Evolutionary conservation across 2,888 invertebrate species (phyloP), one percentile per base, ranked within the genome.

Genomic region (Zhuqinia jingwanae): DNA sequence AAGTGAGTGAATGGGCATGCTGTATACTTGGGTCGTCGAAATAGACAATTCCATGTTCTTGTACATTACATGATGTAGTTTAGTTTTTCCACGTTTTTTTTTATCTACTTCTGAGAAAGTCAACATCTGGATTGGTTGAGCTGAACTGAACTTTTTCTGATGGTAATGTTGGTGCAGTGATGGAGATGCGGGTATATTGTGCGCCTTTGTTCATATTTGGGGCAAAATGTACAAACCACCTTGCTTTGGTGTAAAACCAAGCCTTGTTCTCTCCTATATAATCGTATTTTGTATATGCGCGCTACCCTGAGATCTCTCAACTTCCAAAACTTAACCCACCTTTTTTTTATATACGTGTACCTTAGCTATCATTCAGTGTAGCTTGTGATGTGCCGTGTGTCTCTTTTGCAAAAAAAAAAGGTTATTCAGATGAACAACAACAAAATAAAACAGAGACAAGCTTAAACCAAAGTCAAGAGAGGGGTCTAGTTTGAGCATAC

Each of bases 81-180:
- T 36, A 36, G 5, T 75, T 70, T 58, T 68, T 6, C 56, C 36
- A 25, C 63, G 1, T 17, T 47, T 17, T n/a, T n/a, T 73, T 60
- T 22, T 22, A 53, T 47, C 50, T 79, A 36, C 22, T 70, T 68
- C 68, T 87, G 87, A 87, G 87, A 87, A 87, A 87, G 87, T 87
- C 87, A 87, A 87, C 87, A 87, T 81, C 87, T 87, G 87, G 87
- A 87, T 87, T 87, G 76, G 82, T 68, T 30, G 58, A 56, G 60
- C 25, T 77, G 22, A 50, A 50, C 50, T 80, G 36, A 53, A 65
- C 13, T 6, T 65, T 81, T 22, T 42, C 42, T 25, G 36, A 36
- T 36, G 8, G 8, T n/a, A 2, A 50, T 50, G 70, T 15, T n/a
- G 70, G 25, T n/a, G 15, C 22, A 17, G 36, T n/a, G 70, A 22